phyloP scores from a whole-genome alignment of 2,888 invertebrate species.

The Sycophila texana region DNA sequence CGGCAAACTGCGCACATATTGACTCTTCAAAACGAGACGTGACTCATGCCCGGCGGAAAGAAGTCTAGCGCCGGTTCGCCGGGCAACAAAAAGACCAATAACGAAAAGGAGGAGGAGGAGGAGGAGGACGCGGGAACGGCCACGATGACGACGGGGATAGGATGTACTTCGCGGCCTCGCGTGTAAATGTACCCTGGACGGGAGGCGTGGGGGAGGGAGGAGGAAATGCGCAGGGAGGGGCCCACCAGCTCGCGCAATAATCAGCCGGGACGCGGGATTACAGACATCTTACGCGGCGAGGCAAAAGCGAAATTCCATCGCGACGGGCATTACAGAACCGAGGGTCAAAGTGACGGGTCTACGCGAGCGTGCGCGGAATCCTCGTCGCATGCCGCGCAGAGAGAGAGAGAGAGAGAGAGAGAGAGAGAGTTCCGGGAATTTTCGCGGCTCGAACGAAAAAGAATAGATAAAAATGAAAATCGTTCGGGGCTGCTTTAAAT shows the following conservation, averaged over 20 bases:
- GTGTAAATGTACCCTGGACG: too few species aligned
- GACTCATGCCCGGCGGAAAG: constrained; percentile 11
- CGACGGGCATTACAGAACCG: background rate
- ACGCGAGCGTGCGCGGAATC: background rate
- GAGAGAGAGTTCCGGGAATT: background rate
- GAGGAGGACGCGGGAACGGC: background rate
- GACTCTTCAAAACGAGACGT: constrained; percentile 44
- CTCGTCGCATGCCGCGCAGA: background rate
- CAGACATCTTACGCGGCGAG: constrained; percentile 28
- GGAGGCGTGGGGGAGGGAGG: background rate
- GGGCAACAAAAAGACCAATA: background rate
- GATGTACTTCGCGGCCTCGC: constrained; percentile 5
- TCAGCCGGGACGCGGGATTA: constrained; percentile 39
- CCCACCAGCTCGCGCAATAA: constrained; percentile 32
- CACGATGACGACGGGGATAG: background rate
- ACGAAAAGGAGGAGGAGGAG: background rate
- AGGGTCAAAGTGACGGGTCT: constrained; percentile 1
- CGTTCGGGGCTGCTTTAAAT: background rate
- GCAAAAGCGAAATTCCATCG: constrained; percentile 44
- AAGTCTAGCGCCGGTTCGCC: background rate
- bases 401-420: background rate
- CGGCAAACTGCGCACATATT: constrained; percentile 18
- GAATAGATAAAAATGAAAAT: background rate
- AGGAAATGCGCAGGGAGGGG: constrained; percentile 13
- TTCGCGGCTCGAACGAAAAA: background rate